A percentile compares a stretch with the other conserved stretches of the same genome.
phyloP scores from a whole-genome alignment of 2,888 invertebrate genomes.

The Ormyrus nitidulus region DNA sequence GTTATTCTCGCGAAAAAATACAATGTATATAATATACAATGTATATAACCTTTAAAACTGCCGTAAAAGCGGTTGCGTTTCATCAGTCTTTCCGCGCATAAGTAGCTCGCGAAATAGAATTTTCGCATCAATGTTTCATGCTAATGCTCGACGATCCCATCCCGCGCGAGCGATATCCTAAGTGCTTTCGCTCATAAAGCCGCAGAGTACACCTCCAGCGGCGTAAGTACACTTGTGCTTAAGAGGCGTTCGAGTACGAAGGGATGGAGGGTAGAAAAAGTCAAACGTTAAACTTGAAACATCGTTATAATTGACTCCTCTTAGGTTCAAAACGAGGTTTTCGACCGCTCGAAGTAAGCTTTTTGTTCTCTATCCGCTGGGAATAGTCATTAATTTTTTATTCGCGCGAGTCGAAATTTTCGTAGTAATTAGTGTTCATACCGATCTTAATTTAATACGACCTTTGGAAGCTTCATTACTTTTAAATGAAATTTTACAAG shows the following conservation, averaged over 20 bases:
- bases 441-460: background rate
- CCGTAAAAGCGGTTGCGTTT: background rate
- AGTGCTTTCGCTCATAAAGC: slow-evolving; percentile 74
- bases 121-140: slow-evolving; percentile 70
- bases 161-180: slow-evolving; percentile 66
- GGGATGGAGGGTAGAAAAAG: no score
- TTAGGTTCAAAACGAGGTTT: no score
- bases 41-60: background rate
- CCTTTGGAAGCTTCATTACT: slow-evolving; percentile 5
- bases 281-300: no score
- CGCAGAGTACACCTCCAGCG: slow-evolving; percentile 61
- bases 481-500: background rate
- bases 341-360: no score
- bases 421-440: no score
- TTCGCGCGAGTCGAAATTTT: no score
- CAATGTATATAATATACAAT: no score
- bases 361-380: no score
- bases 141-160: slow-evolving; percentile 63
- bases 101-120: slow-evolving; percentile 29
- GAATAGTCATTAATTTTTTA: no score
- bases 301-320: no score
- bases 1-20: no score
- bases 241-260: background rate
- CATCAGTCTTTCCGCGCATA: background rate
- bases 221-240: slow-evolving; percentile 41